Percentiles rank a stretch among this genome's conserved stretches.
phyloP scores from a whole-genome alignment of 2,113 vertebrate genomes.

The Holacanthus passer region DNA sequence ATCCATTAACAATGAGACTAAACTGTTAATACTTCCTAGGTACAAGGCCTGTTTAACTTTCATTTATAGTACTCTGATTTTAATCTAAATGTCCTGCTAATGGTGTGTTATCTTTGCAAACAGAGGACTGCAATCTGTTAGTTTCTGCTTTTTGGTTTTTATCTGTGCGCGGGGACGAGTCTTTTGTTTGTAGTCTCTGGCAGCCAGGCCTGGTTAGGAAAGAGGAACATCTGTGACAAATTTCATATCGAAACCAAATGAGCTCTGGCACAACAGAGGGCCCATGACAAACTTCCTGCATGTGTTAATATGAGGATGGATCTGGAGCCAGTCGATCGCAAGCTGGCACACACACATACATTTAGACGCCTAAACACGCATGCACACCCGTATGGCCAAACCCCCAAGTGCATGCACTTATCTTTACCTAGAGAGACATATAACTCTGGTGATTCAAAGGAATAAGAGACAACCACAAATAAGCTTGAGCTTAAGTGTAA shows the following conservation, averaged over 20 bases:
- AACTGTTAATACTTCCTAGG: not conserved
- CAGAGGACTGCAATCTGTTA: conserved; percentile 47
- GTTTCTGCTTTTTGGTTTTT: conserved; percentile 59
- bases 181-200: conserved; percentile 78
- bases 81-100: conserved; percentile 42
- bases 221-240: conserved; percentile 83
- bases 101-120: conserved; percentile 46
- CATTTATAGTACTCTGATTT: conserved; percentile 31
- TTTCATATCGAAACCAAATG: conserved; percentile 81
- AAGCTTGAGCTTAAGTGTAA: conserved; percentile 6
- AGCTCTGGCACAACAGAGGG: conserved; percentile 80
- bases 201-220: conserved; percentile 71
- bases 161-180: conserved; percentile 55
- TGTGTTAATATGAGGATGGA: conserved; percentile 77
- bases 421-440: conserved; percentile 4
- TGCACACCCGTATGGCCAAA: conserved; percentile 1
- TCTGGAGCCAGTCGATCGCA: conserved; percentile 70
- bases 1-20: not conserved
- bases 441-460: conserved; percentile 12
- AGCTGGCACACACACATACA: conserved; percentile 53
- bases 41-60: not conserved
- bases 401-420: conserved; percentile 10
- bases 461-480: conserved; percentile 14
- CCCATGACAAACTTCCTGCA: conserved; percentile 79
- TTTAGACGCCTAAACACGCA: conserved; percentile 36